phyloP scores from a whole-genome alignment of 1,140 invertebrate species.

The Cylas formicarius region DNA sequence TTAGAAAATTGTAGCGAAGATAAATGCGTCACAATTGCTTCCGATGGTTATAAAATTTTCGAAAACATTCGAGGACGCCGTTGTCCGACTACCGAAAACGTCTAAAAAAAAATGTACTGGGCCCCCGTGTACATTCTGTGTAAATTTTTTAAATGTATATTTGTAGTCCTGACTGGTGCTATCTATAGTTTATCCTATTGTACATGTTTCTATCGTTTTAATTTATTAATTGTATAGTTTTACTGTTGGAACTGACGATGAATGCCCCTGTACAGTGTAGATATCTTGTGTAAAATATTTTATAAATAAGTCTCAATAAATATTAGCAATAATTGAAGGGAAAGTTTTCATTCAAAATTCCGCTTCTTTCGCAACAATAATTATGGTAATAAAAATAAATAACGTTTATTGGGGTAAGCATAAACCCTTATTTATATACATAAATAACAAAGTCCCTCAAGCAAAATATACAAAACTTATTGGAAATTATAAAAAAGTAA shows the following conservation, averaged over 20 bases:
- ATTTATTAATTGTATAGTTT: slow-evolving; percentile 37
- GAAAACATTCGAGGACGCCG: too few relatives aligned
- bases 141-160: slow-evolving; percentile 32
- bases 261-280: slow-evolving; percentile 43
- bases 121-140: slow-evolving; percentile 31
- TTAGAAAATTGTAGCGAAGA: too few relatives aligned
- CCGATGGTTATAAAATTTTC: too few relatives aligned
- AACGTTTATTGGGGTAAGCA: neutral
- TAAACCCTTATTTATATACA: neutral
- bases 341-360: too few relatives aligned
- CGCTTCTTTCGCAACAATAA: too few relatives aligned
- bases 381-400: neutral
- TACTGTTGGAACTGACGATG: slow-evolving; percentile 27
- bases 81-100: too few relatives aligned
- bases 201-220: slow-evolving; percentile 32
- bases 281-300: slow-evolving; percentile 45
- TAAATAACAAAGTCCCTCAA: neutral
- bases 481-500: too few relatives aligned
- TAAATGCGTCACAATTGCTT: too few relatives aligned
- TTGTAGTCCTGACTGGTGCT: slow-evolving; percentile 42
- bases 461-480: neutral
- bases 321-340: slow-evolving; percentile 34
- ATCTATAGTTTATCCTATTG: slow-evolving; percentile 36
- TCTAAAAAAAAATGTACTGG: too few relatives aligned
- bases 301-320: slow-evolving; percentile 42